Base-by-base conservation (phyloP, 1,140 invertebrate species). In the Macrobrachium nipponense region DNA sequence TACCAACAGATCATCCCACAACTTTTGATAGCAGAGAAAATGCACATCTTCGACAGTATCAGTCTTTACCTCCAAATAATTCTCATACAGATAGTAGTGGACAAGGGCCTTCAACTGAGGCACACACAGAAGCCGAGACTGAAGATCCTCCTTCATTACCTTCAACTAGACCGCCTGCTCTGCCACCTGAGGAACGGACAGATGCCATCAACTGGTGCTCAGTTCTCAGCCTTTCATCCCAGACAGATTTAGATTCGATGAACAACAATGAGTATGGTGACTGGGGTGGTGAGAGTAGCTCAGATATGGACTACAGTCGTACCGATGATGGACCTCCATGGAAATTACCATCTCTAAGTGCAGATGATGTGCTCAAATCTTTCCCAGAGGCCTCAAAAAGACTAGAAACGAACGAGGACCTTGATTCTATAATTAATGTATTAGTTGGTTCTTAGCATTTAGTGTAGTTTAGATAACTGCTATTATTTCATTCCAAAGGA, bases 161-260 rank as follows among this genome's bases (percentile, higher is more conserved):
- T 36, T 43, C 80, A 61, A 78, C 78, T n/a, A 51, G 78, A 76
- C 90, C 62, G 93, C 93, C 82, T 94, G 94, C 91, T 94, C 93
- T 17, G 95, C 96, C 91, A 95, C 95, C 0, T 94, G 95, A 77
- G 94, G 95, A 91, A 95, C 81, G 72, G n/a, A 82, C 78, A 6
- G 80, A 82, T 44, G 88, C 79, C 86, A 97, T 97, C 90, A 96
- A 97, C 91, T 97, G 96, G 96, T 95, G 96, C 89, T 97, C 96
- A 58, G 96, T 97, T 88, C 93, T 97, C 62, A 96, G 95, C 89
- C 93, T 97, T 18, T 95, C 95, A 82, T 95, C 95, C 78, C 95
- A 96, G 89, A 96, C 95, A 80, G 95, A 96, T 89, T 92, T 96
- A 36, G 96, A 97, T 91, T 95, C 95, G 23, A 92, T 96, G 87